Evolutionary conservation across 2,797 vertebrate species (phyloP), one percentile per base, ranked within the genome.

Genomic region (Sebastes trivittatus): DNA sequence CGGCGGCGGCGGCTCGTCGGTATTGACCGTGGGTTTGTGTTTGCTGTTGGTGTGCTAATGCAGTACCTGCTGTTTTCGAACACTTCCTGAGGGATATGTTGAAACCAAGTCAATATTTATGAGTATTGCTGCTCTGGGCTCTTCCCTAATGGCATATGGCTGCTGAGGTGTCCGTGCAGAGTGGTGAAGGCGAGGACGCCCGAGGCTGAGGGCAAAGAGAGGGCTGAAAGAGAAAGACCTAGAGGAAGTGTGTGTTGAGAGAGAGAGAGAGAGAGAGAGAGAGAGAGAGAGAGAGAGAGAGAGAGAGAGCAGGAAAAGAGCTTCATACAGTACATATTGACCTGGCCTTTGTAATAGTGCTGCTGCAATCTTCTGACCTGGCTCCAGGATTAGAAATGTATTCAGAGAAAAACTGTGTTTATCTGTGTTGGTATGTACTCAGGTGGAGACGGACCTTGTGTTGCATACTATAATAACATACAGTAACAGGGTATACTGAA

Each of bases 101-200:
- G 89, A 90, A 91, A 90, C 88, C 34, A 36, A 92, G 93, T 94
- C 92, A 93, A 94, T 95, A 95, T 93, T 93, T 93, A 93, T 92
- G 89, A 93, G 91, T 85, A 74, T 90, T 87, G 86, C 91, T 81
- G 89, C 92, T 83, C 82, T 75, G 78, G 86, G 85, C 83, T 91
- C 88, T 87, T 82, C 79, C 88, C 87, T 93, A 89, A 93, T 91
- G 89, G 83, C 82, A 29, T 25, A 75, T n/a, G 82, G 89, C 78
- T 87, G 89, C 81, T 67, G 87, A 89, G 83, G 87, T 91, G 93
- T 91, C 88, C 58, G 64, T 70, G 79, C 72, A 63, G 80, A 84
- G 87, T 3, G 75, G 84, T 36, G 86, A 69, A 73, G 62, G 81
- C 69, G 54, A 42, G 84, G 79, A 54, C 1, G 84, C 87, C 84